Conservation (phyloP, 23 tunicate genomes). For the Halocynthia roretzi region DNA sequence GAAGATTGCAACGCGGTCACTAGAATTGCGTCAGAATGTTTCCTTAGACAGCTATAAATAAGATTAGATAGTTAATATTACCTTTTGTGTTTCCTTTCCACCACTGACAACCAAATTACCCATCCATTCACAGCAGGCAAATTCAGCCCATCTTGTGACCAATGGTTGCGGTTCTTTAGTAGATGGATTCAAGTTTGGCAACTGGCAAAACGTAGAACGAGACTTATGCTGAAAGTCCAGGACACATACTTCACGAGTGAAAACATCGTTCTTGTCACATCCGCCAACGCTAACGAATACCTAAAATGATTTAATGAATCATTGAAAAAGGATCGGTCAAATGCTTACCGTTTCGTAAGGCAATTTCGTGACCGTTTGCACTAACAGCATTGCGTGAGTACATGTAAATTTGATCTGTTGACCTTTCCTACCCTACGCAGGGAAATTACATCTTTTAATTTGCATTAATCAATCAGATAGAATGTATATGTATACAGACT, state of each 20-base stretch:
- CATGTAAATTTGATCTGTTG: too few relatives aligned
- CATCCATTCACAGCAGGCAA: conserved; percentile 53
- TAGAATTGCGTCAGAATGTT: neutral
- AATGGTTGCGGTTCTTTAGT: neutral
- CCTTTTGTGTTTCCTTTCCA: conserved; percentile 53
- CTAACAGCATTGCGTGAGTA: too few relatives aligned
- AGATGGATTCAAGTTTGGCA: conserved; percentile 8
- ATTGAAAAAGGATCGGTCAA: neutral
- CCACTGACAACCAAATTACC: conserved; percentile 45
- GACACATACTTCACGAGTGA: conserved; percentile 35
- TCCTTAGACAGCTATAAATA: neutral
- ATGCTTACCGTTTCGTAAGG: neutral
- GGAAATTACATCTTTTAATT: too few relatives aligned
- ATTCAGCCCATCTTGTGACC: conserved; percentile 49
- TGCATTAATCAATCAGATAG: too few relatives aligned
- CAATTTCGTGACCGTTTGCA: neutral
- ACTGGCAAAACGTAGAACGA: conserved; percentile 48
- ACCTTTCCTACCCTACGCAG: too few relatives aligned
- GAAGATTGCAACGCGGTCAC: too few relatives aligned
- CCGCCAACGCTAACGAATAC: conserved; percentile 74
- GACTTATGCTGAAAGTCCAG: conserved; percentile 71
- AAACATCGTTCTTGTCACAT: conserved; percentile 46
- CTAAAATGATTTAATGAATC: neutral
- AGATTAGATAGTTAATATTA: neutral
- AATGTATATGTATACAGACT: too few relatives aligned